Conservation (phyloP, 2,113 vertebrate genomes). For the Callipepla californica region DNA sequence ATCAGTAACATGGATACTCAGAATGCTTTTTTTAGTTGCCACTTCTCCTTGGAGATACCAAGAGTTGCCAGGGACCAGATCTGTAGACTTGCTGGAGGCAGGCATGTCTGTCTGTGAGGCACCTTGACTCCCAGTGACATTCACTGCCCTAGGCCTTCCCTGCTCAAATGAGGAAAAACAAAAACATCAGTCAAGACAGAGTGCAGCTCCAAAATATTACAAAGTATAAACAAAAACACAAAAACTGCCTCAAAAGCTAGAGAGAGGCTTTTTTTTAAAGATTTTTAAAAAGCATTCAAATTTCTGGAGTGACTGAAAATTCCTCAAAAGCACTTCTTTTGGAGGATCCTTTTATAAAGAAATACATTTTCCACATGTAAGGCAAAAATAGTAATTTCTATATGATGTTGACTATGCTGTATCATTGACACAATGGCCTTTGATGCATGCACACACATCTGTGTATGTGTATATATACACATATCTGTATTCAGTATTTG, state of each 20-base stretch:
- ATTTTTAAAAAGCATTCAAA: neutral
- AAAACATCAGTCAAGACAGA: conserved; percentile 46
- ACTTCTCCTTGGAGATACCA: conserved; percentile 22
- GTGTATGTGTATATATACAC: too few relatives aligned
- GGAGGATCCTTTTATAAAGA: neutral
- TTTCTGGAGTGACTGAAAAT: neutral
- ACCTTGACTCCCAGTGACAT: conserved; percentile 70
- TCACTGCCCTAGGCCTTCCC: conserved; percentile 56
- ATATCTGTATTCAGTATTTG: neutral
- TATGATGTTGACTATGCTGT: neutral
- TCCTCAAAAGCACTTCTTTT: neutral
- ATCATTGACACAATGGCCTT: neutral
- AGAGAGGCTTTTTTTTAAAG: neutral
- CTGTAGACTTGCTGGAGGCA: conserved; percentile 62
- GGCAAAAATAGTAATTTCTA: neutral
- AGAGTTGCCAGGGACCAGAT: neutral
- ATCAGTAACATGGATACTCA: neutral
- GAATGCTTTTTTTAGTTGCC: conserved; percentile 6
- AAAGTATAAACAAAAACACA: neutral
- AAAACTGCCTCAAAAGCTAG: conserved; percentile 1
- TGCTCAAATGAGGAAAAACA: conserved; percentile 32
- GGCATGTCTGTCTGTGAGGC: conserved; percentile 49
- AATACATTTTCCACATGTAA: neutral
- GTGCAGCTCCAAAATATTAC: conserved; percentile 22
- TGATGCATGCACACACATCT: neutral